Conservation (phyloP, 2,797 vertebrate species). For the Ateles fusciceps region DNA sequence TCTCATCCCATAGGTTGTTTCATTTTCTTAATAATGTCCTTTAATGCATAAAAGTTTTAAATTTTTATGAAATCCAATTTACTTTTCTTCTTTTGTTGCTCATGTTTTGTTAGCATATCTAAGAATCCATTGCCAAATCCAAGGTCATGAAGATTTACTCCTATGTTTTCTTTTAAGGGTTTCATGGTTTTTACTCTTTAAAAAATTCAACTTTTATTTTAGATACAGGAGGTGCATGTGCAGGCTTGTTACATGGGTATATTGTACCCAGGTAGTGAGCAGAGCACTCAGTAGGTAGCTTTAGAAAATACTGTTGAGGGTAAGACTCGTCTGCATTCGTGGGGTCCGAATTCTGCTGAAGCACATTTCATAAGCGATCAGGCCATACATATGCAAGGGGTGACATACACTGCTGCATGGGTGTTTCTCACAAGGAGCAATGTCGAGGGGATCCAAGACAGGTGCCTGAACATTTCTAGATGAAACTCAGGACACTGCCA, state of each 20-base stretch:
- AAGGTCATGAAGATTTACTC: not conserved
- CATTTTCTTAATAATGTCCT: not conserved
- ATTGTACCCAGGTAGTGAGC: not conserved
- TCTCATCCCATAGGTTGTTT: not conserved
- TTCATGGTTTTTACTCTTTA: not conserved
- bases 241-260: not conserved
- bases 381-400: not conserved
- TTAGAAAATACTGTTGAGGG: constrained; percentile 31
- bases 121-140: not conserved
- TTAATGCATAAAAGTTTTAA: not conserved
- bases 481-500: not conserved
- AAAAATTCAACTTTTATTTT: not conserved
- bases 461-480: not conserved
- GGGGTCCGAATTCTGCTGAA: not conserved
- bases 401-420: not conserved
- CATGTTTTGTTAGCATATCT: not conserved
- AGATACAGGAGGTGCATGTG: not conserved
- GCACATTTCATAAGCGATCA: not conserved
- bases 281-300: no score
- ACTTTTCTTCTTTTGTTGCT: not conserved
- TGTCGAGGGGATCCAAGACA: not conserved
- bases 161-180: not conserved
- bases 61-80: not conserved
- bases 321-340: not conserved
- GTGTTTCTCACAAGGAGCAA: not conserved